phyloP scores from a whole-genome alignment of 2,113 vertebrate species.

The Chaetorhynchus papuensis region DNA sequence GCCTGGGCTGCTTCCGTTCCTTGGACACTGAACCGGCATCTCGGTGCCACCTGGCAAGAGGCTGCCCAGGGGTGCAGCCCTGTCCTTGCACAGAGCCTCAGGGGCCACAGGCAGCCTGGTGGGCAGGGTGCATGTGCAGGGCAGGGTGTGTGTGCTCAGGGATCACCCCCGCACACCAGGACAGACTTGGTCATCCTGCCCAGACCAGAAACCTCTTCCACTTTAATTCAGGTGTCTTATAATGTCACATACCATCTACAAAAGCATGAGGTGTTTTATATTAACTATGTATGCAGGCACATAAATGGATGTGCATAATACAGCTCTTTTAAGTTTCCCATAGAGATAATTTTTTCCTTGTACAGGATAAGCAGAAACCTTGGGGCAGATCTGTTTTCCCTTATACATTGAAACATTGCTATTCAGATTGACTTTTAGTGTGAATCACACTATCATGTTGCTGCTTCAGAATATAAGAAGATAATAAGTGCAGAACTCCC shows the following conservation, averaged over 20 bases:
- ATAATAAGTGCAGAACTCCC: neutral
- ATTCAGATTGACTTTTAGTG: neutral
- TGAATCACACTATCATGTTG: neutral
- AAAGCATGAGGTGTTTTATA: neutral
- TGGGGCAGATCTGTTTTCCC: neutral
- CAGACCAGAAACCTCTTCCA: neutral
- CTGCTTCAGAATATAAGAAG: neutral
- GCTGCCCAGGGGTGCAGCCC: neutral
- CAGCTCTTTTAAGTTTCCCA: neutral
- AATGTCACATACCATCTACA: neutral
- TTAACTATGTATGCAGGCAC: neutral
- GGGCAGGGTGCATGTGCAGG: fast-evolving
- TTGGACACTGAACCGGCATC: fast-evolving
- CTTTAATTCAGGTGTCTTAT: neutral
- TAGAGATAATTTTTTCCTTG: neutral
- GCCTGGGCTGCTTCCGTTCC: neutral
- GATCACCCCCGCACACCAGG: fast-evolving
- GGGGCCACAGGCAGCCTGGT: neutral
- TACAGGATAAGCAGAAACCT: neutral
- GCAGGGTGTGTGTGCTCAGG: fast-evolving
- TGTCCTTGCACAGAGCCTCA: neutral
- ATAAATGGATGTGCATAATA: neutral
- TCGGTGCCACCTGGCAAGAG: fast-evolving
- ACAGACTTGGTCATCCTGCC: fast-evolving
- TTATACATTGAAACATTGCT: neutral